Percentiles rank a stretch among this genome's conserved stretches.
Evolutionary conservation across 2,113 vertebrate genomes (phyloP).

Genomic region (Gopherus evgoodei): DNA sequence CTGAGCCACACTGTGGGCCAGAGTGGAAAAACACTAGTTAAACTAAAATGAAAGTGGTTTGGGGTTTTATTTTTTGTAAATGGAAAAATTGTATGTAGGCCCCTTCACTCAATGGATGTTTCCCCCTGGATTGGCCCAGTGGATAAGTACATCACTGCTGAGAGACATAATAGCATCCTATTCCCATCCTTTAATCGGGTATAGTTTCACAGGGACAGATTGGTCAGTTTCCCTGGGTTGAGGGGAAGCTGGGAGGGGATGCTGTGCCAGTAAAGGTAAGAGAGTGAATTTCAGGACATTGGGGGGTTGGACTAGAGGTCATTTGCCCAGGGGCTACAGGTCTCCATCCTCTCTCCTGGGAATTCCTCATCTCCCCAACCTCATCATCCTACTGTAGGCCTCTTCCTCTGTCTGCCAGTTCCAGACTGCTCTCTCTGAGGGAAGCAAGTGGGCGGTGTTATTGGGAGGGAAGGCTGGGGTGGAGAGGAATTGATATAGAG

Average conservation of each 20-base stretch:
- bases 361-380: neutral
- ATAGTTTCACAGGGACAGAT: neutral
- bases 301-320: neutral
- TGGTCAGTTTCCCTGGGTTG: neutral
- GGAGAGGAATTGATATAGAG: neutral
- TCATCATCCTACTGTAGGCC: neutral
- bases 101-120: neutral
- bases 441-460: no score
- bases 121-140: neutral
- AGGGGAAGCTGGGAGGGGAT: neutral
- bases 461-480: neutral
- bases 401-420: neutral
- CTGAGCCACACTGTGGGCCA: neutral
- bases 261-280: neutral
- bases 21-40: neutral
- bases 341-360: neutral
- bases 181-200: neutral
- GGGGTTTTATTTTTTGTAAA: neutral
- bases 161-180: neutral
- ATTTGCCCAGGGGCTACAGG: neutral
- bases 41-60: neutral
- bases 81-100: neutral
- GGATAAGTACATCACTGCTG: neutral
- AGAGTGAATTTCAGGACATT: neutral
- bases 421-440: neutral